These are phyloP conservation scores for Corythornis vintsioides DNA, from an alignment of 2,113 vertebrate genomes.

Conservation along the genomic window DNA sequence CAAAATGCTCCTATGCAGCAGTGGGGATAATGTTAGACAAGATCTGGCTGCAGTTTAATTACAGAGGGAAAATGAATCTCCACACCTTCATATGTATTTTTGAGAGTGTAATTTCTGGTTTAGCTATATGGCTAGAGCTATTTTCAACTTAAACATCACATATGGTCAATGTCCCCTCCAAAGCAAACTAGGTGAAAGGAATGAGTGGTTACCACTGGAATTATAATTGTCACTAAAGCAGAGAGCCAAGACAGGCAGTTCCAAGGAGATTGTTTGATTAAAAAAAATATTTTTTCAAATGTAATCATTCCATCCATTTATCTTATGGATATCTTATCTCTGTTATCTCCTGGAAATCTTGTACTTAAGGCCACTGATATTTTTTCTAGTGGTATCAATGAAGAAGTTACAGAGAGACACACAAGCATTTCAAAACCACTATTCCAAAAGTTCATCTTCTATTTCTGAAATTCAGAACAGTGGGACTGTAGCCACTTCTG, in stretches of 20 bases:
- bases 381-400: background rate
- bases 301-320: background rate
- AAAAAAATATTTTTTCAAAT: too few relatives aligned
- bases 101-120: conserved; percentile 15
- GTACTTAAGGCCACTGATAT: background rate
- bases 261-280: background rate
- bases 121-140: background rate
- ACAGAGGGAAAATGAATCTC: background rate
- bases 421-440: background rate
- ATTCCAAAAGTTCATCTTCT: background rate
- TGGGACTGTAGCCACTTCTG: background rate
- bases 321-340: background rate
- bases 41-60: background rate
- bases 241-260: background rate
- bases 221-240: background rate
- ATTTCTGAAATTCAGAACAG: background rate
- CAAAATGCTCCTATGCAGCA: background rate
- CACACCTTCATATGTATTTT: background rate
- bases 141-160: conserved; percentile 18
- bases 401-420: background rate
- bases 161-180: background rate
- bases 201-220: conserved; percentile 11
- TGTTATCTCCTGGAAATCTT: background rate
- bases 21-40: background rate
- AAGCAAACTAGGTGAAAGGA: conserved; percentile 38